A percentile compares a stretch with the other conserved stretches of the same genome.
Evolutionary conservation across 1,140 invertebrate species (phyloP).

Genomic region (Plectrocnemia conspersa): DNA sequence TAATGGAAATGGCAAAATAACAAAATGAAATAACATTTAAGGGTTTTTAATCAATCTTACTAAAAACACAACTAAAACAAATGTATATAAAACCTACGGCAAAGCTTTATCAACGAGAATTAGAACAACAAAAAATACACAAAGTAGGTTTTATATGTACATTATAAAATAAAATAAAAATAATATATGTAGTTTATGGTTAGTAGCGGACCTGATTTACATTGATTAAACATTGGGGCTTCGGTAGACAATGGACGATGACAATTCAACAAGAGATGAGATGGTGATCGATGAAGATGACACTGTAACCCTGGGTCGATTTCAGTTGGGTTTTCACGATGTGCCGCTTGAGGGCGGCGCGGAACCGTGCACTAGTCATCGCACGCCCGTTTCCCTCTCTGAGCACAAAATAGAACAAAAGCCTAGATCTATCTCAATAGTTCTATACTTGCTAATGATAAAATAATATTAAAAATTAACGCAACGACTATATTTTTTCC

Average conservation of each 20-base stretch:
- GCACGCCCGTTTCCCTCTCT: slow-evolving; percentile 32
- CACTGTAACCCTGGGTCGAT: slow-evolving; percentile 20
- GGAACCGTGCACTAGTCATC: slow-evolving; percentile 31
- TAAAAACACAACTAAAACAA: no score
- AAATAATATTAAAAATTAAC: no score
- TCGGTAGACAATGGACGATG: slow-evolving; percentile 19
- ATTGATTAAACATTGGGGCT: slow-evolving; percentile 19
- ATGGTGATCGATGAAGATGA: slow-evolving; percentile 24
- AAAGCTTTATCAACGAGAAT: not conserved
- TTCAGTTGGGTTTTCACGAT: slow-evolving; percentile 16
- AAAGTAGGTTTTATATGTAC: slow-evolving; percentile 5
- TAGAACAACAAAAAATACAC: slow-evolving; percentile 2
- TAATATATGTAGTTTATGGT: slow-evolving; percentile 17
- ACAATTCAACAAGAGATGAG: slow-evolving; percentile 11
- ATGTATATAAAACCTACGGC: not conserved
- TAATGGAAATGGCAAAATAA: not conserved
- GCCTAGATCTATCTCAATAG: slow-evolving; percentile 16
- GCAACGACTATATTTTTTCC: no score
- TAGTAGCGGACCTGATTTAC: slow-evolving; percentile 23
- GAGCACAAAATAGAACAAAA: slow-evolving; percentile 33
- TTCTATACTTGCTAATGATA: no score
- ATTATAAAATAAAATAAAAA: not conserved
- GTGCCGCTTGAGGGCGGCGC: slow-evolving; percentile 15
- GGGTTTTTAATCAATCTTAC: not conserved
- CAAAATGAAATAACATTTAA: not conserved